Conservation (phyloP, 2,888 invertebrate species). For the Sylvicola cinctus region DNA sequence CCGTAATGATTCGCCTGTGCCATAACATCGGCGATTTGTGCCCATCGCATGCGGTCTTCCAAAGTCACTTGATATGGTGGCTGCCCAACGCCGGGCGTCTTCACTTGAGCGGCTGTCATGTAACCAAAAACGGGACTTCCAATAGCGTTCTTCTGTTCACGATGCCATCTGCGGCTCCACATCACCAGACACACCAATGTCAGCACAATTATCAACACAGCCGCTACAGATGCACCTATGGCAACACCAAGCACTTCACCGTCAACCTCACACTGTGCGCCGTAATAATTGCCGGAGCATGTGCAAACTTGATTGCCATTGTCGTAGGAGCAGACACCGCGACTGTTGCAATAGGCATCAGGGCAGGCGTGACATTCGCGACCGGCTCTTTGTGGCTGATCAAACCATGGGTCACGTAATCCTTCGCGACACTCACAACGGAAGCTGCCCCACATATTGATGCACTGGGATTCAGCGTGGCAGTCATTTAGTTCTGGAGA, state of each 20-base stretch:
- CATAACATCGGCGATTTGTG: constrained; percentile 76
- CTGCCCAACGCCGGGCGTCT: constrained; percentile 38
- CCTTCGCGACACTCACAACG: constrained; percentile 51
- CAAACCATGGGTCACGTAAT: constrained; percentile 51
- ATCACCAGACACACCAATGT: constrained; percentile 72
- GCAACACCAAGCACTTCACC: constrained; percentile 83
- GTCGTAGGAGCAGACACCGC: constrained; percentile 63
- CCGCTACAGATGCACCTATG: constrained; percentile 73
- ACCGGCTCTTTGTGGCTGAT: constrained; percentile 45
- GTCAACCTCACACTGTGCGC: constrained; percentile 73
- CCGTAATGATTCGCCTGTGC: constrained; percentile 69
- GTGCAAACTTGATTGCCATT: constrained; percentile 32
- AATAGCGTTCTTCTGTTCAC: constrained; percentile 60
- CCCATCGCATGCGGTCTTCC: constrained; percentile 71
- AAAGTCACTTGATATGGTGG: constrained; percentile 54
- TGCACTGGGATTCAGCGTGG: constrained; percentile 52
- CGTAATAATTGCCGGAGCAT: constrained; percentile 74
- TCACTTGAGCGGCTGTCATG: constrained; percentile 54
- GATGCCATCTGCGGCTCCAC: constrained; percentile 86
- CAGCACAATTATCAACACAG: constrained; percentile 69
- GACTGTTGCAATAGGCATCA: constrained; percentile 56
- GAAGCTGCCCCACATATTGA: constrained; percentile 61
- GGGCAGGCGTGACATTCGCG: constrained; percentile 61
- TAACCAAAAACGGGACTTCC: constrained; percentile 75
- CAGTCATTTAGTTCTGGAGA: constrained; percentile 70